Evolutionary conservation across 2,888 invertebrate species (phyloP), one percentile per base, ranked within the genome.

Genomic region (Eurytoma californica): DNA sequence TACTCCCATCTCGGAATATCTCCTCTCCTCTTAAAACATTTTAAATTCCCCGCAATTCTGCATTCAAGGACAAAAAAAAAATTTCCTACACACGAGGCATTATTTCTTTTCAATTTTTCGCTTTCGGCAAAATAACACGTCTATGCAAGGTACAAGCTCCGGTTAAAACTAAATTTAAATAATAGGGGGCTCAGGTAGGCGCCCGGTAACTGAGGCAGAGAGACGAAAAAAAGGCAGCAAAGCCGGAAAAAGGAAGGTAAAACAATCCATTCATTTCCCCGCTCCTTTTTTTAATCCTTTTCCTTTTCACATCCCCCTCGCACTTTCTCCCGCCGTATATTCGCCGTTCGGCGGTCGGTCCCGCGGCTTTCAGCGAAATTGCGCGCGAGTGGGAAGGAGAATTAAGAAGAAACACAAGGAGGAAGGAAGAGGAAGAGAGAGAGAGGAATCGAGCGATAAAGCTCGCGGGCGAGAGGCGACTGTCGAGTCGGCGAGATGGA

Each of bases 321-420:
- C 67, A 49, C 49, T 78, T 68, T 73, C 72, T 78, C 61, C 24
- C 39, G 18, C 14, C 51, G 16, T 60, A 20, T 66, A 70, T 14
- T 47, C 61, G 63, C 20, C 47, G 58, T 67, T 77, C 20, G 61
- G 53, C 53, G 13, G 78, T 55, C 30, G 30, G 72, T 72, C 63
- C 39, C 39, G 72, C 28, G 72, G 73, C 79, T 85, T 83, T 85
- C 84, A 82, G 66, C 79, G 79, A 84, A 84, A 83, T 84, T 82
- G 83, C 81, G 60, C 73, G 70, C 60, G 67, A 58, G 47, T 28
- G 60, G 30, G 30, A 28, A 30, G 39, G 12, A 53, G 13, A 39
- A 39, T 39, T 39, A 39, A 39, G 39, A 39, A 39, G 39, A 39
- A 69, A 68, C 68, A 55, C 55, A 3, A 1, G 47, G 47, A 20